Base-by-base conservation (phyloP, 2,888 invertebrate species). In the Polydrusus cervinus region DNA sequence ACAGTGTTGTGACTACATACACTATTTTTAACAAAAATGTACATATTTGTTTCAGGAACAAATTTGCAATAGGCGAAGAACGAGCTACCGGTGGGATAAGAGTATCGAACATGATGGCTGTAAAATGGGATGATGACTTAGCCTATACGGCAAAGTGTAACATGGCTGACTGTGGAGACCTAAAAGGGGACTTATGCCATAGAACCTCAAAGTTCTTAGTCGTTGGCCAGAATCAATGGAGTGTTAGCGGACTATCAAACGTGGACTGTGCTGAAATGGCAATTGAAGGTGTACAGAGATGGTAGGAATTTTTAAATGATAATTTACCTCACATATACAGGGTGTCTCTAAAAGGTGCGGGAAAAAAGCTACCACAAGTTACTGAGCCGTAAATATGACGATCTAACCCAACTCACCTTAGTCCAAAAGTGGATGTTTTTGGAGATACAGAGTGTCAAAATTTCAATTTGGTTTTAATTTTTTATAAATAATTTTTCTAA, bases 41-140 rank as follows among this genome's bases (percentile, higher is more conserved):
- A 25, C 5, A 3, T 25, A 3, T 43, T n/a, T 20, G 18, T 51
- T 51, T 25, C 11, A 75, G 76, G 43, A 64, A 67, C 18, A 40
- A 47, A 45, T 67, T 76, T 25, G 76, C 76, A 0, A 38, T 5
- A 0, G 76, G 76, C 6, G n/a, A 55, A 9, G 72, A 68, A 45
- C 9, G n/a, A 0, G 18, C 1, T 8, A 1, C 68, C 0, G 16
- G n/a, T 7, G 25, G n/a, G 7, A 7, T 67, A 0, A 45, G 18
- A 40, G 76, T 65, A 1, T 30, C 76, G 6, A 64, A 76, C 20
- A 72, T 76, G 76, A 68, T 72, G 68, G 55, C 34, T 1, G 13
- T 76, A 2, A 9, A 40, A 7, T 76, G 76, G 76, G 62, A 76
- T 18, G 49, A 57, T 1, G 72, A 72, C 40, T 45, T 76, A 30